Evolutionary conservation across 1,140 invertebrate species (phyloP).

Genomic region (Saccostrea glomerata): DNA sequence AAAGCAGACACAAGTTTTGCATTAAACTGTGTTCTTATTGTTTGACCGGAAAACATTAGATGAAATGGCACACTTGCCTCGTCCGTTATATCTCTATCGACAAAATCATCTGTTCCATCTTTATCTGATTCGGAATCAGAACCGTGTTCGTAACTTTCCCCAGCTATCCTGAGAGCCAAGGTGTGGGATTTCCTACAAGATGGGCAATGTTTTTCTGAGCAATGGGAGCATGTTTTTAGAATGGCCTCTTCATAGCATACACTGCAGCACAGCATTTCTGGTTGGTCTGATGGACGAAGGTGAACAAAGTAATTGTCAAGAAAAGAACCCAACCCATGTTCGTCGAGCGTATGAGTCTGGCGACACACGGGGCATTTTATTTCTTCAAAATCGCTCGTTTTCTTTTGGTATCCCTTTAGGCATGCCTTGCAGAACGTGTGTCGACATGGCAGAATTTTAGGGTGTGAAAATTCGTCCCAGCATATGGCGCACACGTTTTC

Average conservation of each 20-base stretch:
- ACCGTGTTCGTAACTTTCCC: neutral
- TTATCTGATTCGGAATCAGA: neutral
- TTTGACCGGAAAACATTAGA: neutral
- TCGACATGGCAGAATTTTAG: constrained; percentile 48
- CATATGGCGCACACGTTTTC: constrained; percentile 44
- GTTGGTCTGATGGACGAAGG: neutral
- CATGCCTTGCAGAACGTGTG: constrained; percentile 54
- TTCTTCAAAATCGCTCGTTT: neutral
- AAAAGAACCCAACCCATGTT: constrained; percentile 42
- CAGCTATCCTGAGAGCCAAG: neutral
- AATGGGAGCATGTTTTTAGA: constrained; percentile 32
- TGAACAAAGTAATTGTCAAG: constrained; percentile 49
- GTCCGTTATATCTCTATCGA: constrained; percentile 10
- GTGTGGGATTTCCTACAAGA: neutral
- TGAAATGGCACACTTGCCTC: neutral
- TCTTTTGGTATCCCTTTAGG: constrained; percentile 1
- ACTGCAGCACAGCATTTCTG: constrained; percentile 4
- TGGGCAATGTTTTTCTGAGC: constrained; percentile 4
- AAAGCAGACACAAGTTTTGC: constrained; percentile 15
- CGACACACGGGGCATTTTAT: constrained; percentile 50
- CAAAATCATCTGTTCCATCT: neutral
- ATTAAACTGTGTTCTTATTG: neutral
- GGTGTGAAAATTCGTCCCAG: constrained; percentile 38
- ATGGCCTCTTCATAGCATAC: neutral
- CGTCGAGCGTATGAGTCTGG: neutral